phyloP scores from a whole-genome alignment of 1,140 invertebrate genomes.

The Drosophila varians region DNA sequence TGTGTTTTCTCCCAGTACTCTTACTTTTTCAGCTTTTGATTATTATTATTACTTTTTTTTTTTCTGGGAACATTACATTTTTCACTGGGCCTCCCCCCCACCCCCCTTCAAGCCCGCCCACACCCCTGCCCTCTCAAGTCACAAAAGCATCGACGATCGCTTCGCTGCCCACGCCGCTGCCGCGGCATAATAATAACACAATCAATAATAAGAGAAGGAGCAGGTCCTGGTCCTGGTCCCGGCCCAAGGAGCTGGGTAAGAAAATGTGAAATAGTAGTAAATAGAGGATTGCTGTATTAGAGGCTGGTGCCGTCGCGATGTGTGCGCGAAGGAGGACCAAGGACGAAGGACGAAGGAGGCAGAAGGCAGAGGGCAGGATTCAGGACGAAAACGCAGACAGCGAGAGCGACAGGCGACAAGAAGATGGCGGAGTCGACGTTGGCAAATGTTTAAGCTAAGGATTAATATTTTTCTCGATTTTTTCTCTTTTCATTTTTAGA shows the following conservation, averaged over 20 bases:
- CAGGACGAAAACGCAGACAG: neutral
- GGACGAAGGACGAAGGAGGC: neutral
- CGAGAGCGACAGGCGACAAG: constrained; percentile 5
- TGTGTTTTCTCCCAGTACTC: constrained; percentile 1
- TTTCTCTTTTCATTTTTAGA: constrained; percentile 61
- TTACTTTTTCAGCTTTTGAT: constrained; percentile 3
- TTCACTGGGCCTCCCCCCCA: constrained; percentile 43
- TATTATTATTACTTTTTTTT: constrained; percentile 12
- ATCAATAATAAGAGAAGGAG: constrained; percentile 47
- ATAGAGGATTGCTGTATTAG: constrained; percentile 67
- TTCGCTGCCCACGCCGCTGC: constrained; percentile 26
- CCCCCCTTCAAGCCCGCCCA: neutral
- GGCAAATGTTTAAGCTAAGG: constrained; percentile 81
- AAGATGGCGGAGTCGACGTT: constrained; percentile 51
- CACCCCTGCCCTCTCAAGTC: constrained; percentile 24
- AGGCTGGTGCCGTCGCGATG: constrained; percentile 49
- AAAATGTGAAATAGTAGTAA: constrained; percentile 66
- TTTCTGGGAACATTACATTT: constrained; percentile 50
- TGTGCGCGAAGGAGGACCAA: constrained; percentile 18
- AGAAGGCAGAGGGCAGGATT: no score
- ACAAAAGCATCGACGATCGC: constrained; percentile 51
- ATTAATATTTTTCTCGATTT: constrained; percentile 68
- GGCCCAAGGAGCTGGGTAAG: neutral
- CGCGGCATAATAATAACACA: constrained; percentile 60
- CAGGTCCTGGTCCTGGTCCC: neutral